These are phyloP conservation scores for Aphodius granarius DNA, from an alignment of 2,888 invertebrate genomes.

Conservation along the genomic window DNA sequence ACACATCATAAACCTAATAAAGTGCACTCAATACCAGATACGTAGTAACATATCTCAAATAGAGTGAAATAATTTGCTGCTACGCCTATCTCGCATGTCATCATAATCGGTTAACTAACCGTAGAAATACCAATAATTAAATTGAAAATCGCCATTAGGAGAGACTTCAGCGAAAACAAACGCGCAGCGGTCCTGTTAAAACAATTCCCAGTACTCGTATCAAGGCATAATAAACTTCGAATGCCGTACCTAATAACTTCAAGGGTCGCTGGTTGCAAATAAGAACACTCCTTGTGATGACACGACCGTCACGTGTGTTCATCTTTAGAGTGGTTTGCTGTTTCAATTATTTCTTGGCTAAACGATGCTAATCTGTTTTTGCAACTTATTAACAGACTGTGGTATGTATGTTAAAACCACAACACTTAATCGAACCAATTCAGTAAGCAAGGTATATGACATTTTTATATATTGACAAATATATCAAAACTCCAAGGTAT, in stretches of 20 bases:
- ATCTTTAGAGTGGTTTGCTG: neutral
- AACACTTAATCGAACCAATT: neutral
- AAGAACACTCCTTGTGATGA: neutral
- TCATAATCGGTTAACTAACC: neutral
- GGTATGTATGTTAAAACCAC: neutral
- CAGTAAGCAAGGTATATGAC: neutral
- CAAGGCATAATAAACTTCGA: neutral
- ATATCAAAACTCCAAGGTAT: too few species aligned
- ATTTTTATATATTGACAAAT: neutral
- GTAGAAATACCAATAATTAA: neutral
- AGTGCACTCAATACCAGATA: neutral
- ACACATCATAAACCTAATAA: neutral
- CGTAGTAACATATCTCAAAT: neutral
- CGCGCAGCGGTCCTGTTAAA: neutral
- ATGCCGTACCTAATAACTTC: neutral
- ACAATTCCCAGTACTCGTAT: neutral
- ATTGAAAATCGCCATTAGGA: neutral
- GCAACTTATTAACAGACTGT: neutral
- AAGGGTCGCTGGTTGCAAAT: neutral
- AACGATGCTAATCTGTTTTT: neutral
- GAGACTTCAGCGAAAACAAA: neutral
- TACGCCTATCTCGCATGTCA: neutral
- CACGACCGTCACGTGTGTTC: neutral
- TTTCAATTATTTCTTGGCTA: neutral
- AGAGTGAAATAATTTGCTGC: neutral